Evolutionary conservation across 2,888 invertebrate genomes (phyloP).

Genomic region (Agrilus biguttatus): DNA sequence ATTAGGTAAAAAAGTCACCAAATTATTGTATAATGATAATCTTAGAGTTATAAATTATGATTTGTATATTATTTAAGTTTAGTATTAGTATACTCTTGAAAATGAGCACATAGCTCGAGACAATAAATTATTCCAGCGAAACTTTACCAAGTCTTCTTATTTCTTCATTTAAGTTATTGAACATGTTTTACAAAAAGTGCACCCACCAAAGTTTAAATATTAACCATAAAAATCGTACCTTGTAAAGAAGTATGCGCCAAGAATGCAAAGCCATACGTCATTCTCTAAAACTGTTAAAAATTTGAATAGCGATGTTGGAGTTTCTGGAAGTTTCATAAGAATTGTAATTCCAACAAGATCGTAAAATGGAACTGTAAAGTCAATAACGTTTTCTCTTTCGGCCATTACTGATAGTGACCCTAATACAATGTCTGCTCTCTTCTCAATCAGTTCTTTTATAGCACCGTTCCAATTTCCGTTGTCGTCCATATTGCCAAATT

Average conservation of each 20-base stretch:
- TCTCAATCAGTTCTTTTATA: slow-evolving; percentile 46
- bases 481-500: slow-evolving; percentile 81
- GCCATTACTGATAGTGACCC: slow-evolving; percentile 95
- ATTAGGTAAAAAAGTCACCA: too few species aligned
- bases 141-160: too few species aligned
- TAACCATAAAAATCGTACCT: slow-evolving; percentile 38
- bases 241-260: slow-evolving; percentile 90
- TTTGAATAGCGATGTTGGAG: slow-evolving; percentile 87
- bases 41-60: too few species aligned
- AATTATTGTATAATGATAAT: too few species aligned
- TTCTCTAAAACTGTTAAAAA: slow-evolving; percentile 92
- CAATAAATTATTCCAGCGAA: too few species aligned
- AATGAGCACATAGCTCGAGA: too few species aligned
- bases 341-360: slow-evolving; percentile 96
- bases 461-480: slow-evolving; percentile 52
- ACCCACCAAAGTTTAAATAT: too few species aligned
- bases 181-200: too few species aligned
- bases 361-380: slow-evolving; percentile 96
- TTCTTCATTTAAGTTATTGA: too few species aligned
- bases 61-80: too few species aligned
- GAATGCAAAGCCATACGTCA: slow-evolving; percentile 92
- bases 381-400: slow-evolving; percentile 90
- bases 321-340: slow-evolving; percentile 80
- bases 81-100: too few species aligned
- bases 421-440: slow-evolving; percentile 84